Evolutionary conservation across 2,888 invertebrate genomes (phyloP).

Genomic region (Drosophila tripunctata): DNA sequence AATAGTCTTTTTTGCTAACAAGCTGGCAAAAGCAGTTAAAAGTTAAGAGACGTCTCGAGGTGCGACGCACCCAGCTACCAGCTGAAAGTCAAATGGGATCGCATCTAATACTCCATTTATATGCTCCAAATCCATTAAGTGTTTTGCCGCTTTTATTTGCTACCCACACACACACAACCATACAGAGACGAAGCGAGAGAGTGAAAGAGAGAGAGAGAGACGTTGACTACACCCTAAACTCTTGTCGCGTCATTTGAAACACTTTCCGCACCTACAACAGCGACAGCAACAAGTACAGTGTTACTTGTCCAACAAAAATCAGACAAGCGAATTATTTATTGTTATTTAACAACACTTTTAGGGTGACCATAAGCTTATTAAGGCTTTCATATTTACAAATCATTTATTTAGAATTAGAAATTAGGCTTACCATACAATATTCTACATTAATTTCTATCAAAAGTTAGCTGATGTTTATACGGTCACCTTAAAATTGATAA

Average conservation of each 20-base stretch:
- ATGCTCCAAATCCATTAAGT: conserved; percentile 78
- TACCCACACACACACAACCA: conserved; percentile 61
- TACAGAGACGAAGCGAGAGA: not conserved
- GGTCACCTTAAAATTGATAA: too few species aligned
- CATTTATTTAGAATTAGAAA: too few species aligned
- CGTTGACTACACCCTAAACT: conserved; percentile 71
- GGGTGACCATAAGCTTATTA: not conserved
- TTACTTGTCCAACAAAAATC: not conserved
- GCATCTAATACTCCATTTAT: conserved; percentile 64
- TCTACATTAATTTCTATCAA: too few species aligned
- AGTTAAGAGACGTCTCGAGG: conserved; percentile 23
- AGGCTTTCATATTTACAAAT: too few species aligned
- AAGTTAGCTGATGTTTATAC: too few species aligned
- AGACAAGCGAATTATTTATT: too few species aligned
- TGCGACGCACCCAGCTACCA: conserved; percentile 70
- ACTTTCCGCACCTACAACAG: conserved; percentile 77
- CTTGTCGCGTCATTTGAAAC: conserved; percentile 63
- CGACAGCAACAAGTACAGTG: conserved; percentile 26
- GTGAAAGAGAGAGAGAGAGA: not conserved
- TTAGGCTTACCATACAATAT: too few species aligned
- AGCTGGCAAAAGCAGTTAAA: conserved; percentile 46
- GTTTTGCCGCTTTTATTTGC: conserved; percentile 72
- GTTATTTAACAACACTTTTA: too few species aligned
- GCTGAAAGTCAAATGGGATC: conserved; percentile 41
- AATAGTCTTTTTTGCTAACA: conserved; percentile 72